Evolutionary conservation across 2,888 invertebrate genomes (phyloP).

Genomic region (Psylliodes chrysocephalus): DNA sequence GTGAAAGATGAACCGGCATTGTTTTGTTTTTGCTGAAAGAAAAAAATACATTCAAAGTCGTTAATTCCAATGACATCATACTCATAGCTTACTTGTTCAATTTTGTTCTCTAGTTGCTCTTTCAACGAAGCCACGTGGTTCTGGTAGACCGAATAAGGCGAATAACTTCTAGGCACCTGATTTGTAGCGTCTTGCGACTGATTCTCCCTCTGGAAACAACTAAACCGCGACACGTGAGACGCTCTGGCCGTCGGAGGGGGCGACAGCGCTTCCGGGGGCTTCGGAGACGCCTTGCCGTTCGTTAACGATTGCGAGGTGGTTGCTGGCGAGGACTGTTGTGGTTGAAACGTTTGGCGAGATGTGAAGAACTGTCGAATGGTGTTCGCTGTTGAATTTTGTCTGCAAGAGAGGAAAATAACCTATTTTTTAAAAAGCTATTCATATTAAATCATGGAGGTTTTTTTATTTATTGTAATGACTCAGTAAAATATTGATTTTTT

Average conservation of each 20-base stretch:
- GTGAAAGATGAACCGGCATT: conserved; percentile 31
- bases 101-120: conserved; percentile 36
- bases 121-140: conserved; percentile 53
- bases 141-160: conserved; percentile 58
- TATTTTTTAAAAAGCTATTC: no score
- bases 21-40: conserved; percentile 6
- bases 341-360: conserved; percentile 48
- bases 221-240: conserved; percentile 54
- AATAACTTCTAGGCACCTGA: conserved; percentile 53
- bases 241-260: conserved; percentile 28
- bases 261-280: conserved; percentile 20
- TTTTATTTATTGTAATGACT: no score
- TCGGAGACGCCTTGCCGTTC: conserved; percentile 30
- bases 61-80: background rate
- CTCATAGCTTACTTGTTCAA: conserved; percentile 21
- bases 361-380: conserved; percentile 54
- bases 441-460: no score
- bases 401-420: conserved; percentile 42
- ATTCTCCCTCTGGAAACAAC: conserved; percentile 56
- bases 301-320: conserved; percentile 17
- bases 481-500: no score
- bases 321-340: conserved; percentile 40
- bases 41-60: conserved; percentile 1
- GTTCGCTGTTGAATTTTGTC: conserved; percentile 51
- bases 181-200: conserved; percentile 31